Base-by-base conservation (phyloP, 2,113 vertebrate species). In the Otus sunia region DNA sequence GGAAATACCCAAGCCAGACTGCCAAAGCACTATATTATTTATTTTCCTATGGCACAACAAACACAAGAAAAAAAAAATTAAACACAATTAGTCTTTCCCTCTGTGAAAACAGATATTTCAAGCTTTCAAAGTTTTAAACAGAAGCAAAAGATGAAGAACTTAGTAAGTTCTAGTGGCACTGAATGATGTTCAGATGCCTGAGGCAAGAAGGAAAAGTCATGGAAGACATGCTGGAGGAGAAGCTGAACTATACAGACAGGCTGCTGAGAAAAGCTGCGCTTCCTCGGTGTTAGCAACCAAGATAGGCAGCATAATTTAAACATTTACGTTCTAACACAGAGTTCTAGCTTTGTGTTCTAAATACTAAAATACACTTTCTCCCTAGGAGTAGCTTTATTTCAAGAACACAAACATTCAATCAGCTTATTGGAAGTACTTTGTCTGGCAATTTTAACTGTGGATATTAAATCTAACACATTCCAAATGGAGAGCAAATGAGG, bases 401-500 rank as follows among this genome's bases (percentile, higher is more conserved):
- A 75, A 84, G 56, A 94, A 68, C 76, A 75, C 29, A 92, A 86
- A 77, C 90, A 86, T 88, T 93, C 87, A 77, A 63, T 45, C 91
- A 91, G 83, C 64, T 87, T 56, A 89, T 53, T 92, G 80, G 26
- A 86, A 95, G 83, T 63, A 68, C 91, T 87, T 52, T 87, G 82
- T 86, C 94, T 92, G 83, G 56, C 75, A 92, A 68, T 94, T 96
- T 83, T 84, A 92, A 77, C 92, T 74, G 88, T 34, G 86, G 94
- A 56, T 95, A 92, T 94, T 93, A 93, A 88, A 94, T 85, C 73
- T 85, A 96, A 96, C 91, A 69, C 88, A 50, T 81, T 94, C 72
- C 92, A 93, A 96, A 92, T 59, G 60, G 88, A 84, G 93, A 92
- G 94, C 92, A 93, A 96, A 94, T 27, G 73, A 94, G 84, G 79